These are phyloP conservation scores for Cariama cristata DNA, from an alignment of 2,113 vertebrate genomes.

Conservation along the genomic window DNA sequence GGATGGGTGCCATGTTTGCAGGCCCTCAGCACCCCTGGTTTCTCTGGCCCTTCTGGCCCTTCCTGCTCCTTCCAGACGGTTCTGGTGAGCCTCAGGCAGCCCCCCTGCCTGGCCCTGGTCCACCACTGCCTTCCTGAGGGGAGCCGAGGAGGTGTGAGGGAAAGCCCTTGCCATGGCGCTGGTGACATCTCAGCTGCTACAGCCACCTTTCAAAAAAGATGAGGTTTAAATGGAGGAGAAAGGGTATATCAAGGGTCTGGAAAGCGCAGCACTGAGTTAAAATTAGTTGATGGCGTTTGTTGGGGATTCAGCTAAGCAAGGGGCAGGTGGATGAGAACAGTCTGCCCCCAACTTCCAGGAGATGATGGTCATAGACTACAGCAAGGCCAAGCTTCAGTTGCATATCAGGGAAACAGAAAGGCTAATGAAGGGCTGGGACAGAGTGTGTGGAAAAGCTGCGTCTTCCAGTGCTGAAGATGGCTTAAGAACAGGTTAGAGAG, in stretches of 20 bases:
- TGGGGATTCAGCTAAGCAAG: background rate
- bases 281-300: background rate
- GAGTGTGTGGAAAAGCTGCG: background rate
- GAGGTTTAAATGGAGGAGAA: background rate
- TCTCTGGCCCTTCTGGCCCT: background rate
- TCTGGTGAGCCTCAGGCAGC: background rate
- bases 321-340: background rate
- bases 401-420: background rate
- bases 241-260: accelerated
- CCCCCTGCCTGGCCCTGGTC: background rate
- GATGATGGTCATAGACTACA: background rate
- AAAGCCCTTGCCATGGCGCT: accelerated
- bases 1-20: accelerated
- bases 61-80: background rate
- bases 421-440: background rate
- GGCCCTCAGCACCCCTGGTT: background rate
- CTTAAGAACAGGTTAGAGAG: background rate
- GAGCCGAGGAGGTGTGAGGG: background rate
- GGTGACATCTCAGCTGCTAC: background rate
- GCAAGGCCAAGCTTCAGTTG: background rate
- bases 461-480: background rate
- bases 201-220: background rate
- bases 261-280: background rate
- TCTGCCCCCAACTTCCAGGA: background rate
- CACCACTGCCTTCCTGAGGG: background rate